Base-by-base conservation (phyloP, 2,888 invertebrate species). In the Drosophila anceps region DNA sequence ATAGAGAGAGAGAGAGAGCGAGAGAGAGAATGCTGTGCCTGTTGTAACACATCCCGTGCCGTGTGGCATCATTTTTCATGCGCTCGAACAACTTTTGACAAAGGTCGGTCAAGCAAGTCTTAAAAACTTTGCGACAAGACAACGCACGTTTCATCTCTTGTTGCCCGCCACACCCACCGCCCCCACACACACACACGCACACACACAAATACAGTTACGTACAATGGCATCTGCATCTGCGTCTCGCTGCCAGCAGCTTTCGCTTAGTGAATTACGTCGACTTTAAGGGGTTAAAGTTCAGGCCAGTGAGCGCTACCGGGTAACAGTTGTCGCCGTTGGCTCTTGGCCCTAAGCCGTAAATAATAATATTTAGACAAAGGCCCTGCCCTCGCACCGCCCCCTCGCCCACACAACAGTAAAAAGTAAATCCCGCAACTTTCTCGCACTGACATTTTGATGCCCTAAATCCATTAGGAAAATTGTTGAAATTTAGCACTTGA, bases 81-180 rank as follows among this genome's bases (percentile, higher is more conserved):
- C 86, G 90, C 82, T 86, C 88, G 72, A 87, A 83, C 90, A 87
- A 87, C 87, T 87, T 87, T 88, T 87, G 87, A 87, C 90, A 87
- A 90, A 87, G 87, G 87, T 87, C 87, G 87, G 87, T 87, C 90
- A 88, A 87, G 90, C 87, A 85, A 88, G 90, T 90, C 87, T 88
- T 90, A 87, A 87, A 87, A 86, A 86, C 88, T 86, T 86, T 86
- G 86, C 88, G 85, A 85, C 80, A 85, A 90, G 88, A 85, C 85
- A 88, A 85, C 85, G 88, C 90, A 85, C 90, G 90, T 89, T 87
- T 81, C 81, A 72, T 65, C 86, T 67, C 53, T 57, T 62, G 54
- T 50, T 64, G 57, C 66, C 33, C 15, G 48, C 48, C 48, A 24
- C 48, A n/a, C 58, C 10, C 18, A 18, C 5, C 48, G 12, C 27